Percentiles rank a stretch among this genome's conserved stretches.
Evolutionary conservation across 2,797 vertebrate species (phyloP).

Genomic region (Neoniphon sammara): DNA sequence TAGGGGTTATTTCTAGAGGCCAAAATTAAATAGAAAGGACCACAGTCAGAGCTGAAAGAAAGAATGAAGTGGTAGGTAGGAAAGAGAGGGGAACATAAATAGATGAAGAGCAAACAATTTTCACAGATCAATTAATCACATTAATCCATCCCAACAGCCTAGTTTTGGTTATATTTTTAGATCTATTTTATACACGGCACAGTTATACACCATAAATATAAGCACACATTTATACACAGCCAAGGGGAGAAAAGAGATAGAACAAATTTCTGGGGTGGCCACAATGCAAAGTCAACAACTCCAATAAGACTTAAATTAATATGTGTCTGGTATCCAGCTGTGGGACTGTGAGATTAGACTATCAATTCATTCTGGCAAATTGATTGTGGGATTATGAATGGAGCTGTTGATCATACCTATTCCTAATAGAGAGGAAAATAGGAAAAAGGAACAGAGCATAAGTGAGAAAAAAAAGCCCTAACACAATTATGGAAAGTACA

Average conservation of each 20-base stretch:
- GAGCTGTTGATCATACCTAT: no score
- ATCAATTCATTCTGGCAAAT: background rate
- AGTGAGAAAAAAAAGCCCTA: no score
- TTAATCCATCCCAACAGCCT: background rate
- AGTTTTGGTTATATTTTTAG: background rate
- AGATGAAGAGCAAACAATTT: background rate
- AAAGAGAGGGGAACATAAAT: no score
- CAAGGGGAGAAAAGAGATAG: background rate
- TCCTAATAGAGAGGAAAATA: no score
- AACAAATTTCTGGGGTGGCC: background rate
- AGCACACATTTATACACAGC: background rate
- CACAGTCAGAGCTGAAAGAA: background rate
- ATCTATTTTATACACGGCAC: background rate
- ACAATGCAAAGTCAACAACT: background rate
- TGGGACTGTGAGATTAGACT: background rate
- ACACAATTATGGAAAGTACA: no score
- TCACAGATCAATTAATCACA: background rate
- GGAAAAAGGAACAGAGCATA: no score
- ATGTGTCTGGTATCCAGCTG: background rate
- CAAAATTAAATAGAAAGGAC: background rate
- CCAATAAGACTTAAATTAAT: background rate
- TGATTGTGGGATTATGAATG: background rate
- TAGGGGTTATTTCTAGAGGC: background rate
- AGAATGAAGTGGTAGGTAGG: background rate
- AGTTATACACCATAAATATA: background rate